These are phyloP conservation scores for Menidia beryllina DNA, from an alignment of 2,113 vertebrate genomes.

Conservation along the genomic window DNA sequence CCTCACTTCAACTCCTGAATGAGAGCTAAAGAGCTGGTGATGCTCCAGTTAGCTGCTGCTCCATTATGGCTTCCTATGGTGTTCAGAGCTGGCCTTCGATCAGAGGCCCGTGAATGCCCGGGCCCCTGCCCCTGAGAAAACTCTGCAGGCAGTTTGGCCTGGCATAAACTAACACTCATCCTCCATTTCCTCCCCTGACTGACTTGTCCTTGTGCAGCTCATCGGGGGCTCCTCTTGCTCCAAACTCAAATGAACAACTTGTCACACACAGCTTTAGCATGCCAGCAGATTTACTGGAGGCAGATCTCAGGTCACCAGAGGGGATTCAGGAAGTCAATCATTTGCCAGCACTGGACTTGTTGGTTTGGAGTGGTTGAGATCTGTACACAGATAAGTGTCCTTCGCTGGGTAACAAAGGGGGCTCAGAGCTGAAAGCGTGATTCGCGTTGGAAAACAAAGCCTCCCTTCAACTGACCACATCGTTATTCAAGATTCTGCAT, in stretches of 20 bases:
- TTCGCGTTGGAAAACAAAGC: conserved; percentile 61
- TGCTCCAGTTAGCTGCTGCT: conserved; percentile 38
- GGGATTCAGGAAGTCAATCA: conserved; percentile 74
- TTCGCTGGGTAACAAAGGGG: conserved; percentile 55
- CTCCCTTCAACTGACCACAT: conserved; percentile 59
- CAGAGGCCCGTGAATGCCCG: conserved; percentile 50
- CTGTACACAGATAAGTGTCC: conserved; percentile 67
- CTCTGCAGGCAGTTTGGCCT: conserved; percentile 64
- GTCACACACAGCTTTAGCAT: conserved; percentile 35
- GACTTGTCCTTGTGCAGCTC: conserved; percentile 48
- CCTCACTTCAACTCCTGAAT: conserved; percentile 46
- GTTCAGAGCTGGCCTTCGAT: conserved; percentile 57
- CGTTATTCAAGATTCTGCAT: conserved; percentile 62
- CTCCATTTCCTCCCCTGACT: conserved; percentile 43
- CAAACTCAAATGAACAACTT: conserved; percentile 39
- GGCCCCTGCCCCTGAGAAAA: conserved; percentile 44
- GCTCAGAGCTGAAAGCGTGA: conserved; percentile 47
- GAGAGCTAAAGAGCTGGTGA: conserved; percentile 39
- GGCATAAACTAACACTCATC: conserved; percentile 51
- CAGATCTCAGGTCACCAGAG: conserved; percentile 59
- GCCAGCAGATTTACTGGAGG: conserved; percentile 45
- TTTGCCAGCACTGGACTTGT: conserved; percentile 59
- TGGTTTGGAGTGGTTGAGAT: conserved; percentile 63
- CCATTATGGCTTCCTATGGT: conserved; percentile 49
- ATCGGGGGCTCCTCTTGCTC: conserved; percentile 47